Base-by-base conservation (phyloP, 2,113 vertebrate species). In the Todiramphus chloris region DNA sequence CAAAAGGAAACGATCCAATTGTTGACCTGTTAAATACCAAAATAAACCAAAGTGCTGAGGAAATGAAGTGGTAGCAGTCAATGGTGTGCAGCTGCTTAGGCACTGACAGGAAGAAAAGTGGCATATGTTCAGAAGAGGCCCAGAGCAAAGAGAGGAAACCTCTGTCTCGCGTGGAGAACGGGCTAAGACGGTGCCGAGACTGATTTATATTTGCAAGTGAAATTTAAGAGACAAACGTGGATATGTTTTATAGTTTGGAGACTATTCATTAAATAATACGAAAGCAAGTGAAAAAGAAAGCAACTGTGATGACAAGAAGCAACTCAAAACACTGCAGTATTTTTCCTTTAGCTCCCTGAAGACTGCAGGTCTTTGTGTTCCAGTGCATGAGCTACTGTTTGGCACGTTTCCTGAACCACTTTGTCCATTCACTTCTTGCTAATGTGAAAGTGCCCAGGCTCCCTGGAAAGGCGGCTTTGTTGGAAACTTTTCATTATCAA, bases 401-500 rank as follows among this genome's bases (percentile, higher is more conserved):
- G 97, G 97, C 96, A 85, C 10, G 3, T 69, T 96, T 96, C 95
- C 95, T 94, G 87, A 89, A 83, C 44, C 63, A 96, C 77, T 97
- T 94, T 80, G 89, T 89, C 93, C 95, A 93, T 93, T 96, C 92
- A 82, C 67, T 96, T 95, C 74, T 93, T 82, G 70, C 83, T 93
- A 90, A 91, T 96, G 89, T 84, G 92, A 69, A 93, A 97, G 89
- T 84, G 89, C 66, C 69, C 79, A 84, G 89, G 33, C 94, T 95
- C 87, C 94, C 89, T 91, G 93, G 96, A 94, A 96, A 93, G 91
- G 33, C 8, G 9, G 83, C 93, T 97, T 97, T 96, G 93, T 96
- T 95, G 91, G 95, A 91, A 97, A 90, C 63, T 27, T 96, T 97
- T 96, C 92, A 96, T 97, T 96, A 94, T 79, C 63, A 62, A 92